Percentiles rank a stretch among this genome's conserved stretches.
These are phyloP conservation scores for Sebastes hubbsi DNA, from an alignment of 2,797 vertebrate species.

Conservation along the genomic window DNA sequence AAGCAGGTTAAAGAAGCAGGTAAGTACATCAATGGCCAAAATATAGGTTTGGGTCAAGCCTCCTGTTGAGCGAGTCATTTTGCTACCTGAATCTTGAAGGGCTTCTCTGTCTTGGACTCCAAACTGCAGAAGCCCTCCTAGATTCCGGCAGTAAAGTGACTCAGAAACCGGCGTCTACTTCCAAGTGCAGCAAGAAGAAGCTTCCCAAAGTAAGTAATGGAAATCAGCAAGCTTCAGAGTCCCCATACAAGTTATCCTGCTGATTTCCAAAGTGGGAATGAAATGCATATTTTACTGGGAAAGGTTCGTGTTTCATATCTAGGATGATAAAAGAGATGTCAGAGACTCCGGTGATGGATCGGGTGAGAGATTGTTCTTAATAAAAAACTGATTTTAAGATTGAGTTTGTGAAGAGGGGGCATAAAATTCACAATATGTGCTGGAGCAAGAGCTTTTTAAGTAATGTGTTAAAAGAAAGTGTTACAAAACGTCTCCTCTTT, in stretches of 20 bases:
- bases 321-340: background rate
- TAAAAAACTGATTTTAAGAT: background rate
- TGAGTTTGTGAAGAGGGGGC: background rate
- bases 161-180: background rate
- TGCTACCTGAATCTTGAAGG: slow-evolving; percentile 50
- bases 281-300: background rate
- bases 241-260: background rate
- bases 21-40: too few relatives aligned
- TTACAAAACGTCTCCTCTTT: background rate
- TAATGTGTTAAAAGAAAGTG: background rate
- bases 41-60: background rate
- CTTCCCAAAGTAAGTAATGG: background rate
- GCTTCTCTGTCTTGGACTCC: slow-evolving; percentile 38
- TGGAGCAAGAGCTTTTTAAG: background rate
- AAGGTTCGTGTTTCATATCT: background rate
- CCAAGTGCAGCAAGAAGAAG: background rate
- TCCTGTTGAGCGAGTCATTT: slow-evolving; percentile 3
- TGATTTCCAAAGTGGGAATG: background rate
- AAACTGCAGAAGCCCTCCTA: slow-evolving; percentile 32
- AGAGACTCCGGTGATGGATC: background rate
- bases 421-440: background rate
- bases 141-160: slow-evolving; percentile 33
- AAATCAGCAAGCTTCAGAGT: background rate
- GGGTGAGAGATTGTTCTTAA: background rate
- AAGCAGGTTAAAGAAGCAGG: background rate